Conservation (phyloP, 2,888 invertebrate genomes). For the Pediacus dermestoides region DNA sequence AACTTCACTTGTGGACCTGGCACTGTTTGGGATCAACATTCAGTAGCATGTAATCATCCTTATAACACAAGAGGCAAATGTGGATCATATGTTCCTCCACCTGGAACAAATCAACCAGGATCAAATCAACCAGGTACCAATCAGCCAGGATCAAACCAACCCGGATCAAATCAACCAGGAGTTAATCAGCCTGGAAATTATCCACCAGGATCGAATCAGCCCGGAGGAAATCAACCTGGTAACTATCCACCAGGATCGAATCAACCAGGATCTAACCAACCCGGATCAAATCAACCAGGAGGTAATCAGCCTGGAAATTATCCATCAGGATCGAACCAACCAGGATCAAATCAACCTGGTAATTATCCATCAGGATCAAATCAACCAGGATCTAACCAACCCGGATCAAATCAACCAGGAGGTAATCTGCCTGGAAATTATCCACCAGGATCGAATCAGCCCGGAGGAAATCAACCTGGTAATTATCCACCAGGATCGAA, state of each 20-base stretch:
- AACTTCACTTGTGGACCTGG: slow-evolving; percentile 64
- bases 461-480: slow-evolving; percentile 6
- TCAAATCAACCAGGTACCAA: slow-evolving; percentile 15
- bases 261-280: slow-evolving; percentile 10
- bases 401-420: slow-evolving; percentile 19
- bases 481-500: slow-evolving; percentile 15
- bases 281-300: slow-evolving; percentile 18
- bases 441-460: slow-evolving; percentile 17
- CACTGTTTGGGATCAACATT: slow-evolving; percentile 67
- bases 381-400: slow-evolving; percentile 15
- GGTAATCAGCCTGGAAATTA: slow-evolving; percentile 12
- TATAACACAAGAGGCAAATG: slow-evolving; percentile 49
- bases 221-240: background rate
- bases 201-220: slow-evolving; percentile 11
- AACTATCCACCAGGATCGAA: slow-evolving; percentile 14
- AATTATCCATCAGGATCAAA: slow-evolving; percentile 13
- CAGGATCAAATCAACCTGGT: slow-evolving; percentile 10
- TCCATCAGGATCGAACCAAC: slow-evolving; percentile 14
- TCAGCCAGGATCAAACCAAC: slow-evolving; percentile 9
- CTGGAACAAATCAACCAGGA: slow-evolving; percentile 12
- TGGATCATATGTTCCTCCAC: too few relatives aligned
- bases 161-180: slow-evolving; percentile 10
- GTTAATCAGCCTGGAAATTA: slow-evolving; percentile 12
- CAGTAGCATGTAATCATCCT: slow-evolving; percentile 60
- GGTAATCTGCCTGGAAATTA: slow-evolving; percentile 15